Evolutionary conservation across 2,888 invertebrate genomes (phyloP).

Genomic region (Scaptomyza caliginosa): DNA sequence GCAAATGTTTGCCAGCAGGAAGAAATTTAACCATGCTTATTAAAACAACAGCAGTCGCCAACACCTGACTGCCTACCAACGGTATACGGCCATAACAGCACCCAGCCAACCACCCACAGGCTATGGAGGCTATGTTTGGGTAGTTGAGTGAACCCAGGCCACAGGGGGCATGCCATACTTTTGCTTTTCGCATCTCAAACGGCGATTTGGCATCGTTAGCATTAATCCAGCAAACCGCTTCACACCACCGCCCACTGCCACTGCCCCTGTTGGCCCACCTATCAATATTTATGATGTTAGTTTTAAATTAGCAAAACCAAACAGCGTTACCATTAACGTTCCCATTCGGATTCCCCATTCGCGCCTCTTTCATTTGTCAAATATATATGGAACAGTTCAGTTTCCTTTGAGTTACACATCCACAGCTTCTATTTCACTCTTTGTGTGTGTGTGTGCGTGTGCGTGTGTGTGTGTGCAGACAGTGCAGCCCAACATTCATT

Average conservation of each 20-base stretch:
- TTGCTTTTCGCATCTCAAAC: constrained; percentile 59
- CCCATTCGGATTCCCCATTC: constrained; percentile 56
- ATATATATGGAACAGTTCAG: constrained; percentile 17
- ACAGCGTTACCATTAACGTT: constrained; percentile 62
- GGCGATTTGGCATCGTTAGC: constrained; percentile 46
- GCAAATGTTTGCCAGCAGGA: constrained; percentile 77
- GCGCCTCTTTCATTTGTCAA: constrained; percentile 49
- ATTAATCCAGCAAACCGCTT: neutral
- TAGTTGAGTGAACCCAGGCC: constrained; percentile 65
- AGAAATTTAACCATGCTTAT: constrained; percentile 72
- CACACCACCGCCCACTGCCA: too few species aligned
- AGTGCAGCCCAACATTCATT: neutral
- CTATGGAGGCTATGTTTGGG: too few species aligned
- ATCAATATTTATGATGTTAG: constrained; percentile 78
- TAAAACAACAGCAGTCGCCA: constrained; percentile 49
- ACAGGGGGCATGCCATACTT: constrained; percentile 76
- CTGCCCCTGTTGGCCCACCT: constrained; percentile 14
- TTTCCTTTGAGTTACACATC: constrained; percentile 12
- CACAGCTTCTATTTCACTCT: neutral
- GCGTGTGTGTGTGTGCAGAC: neutral
- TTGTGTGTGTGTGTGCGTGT: neutral
- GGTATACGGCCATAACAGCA: too few species aligned
- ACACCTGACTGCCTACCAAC: constrained; percentile 8
- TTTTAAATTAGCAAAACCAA: constrained; percentile 75
- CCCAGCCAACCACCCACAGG: constrained; percentile 1